These are phyloP conservation scores for Aurelia coerulea DNA, from an alignment of 30 jellyfish, hydroid and myxozoan genomes.

Conservation along the genomic window DNA sequence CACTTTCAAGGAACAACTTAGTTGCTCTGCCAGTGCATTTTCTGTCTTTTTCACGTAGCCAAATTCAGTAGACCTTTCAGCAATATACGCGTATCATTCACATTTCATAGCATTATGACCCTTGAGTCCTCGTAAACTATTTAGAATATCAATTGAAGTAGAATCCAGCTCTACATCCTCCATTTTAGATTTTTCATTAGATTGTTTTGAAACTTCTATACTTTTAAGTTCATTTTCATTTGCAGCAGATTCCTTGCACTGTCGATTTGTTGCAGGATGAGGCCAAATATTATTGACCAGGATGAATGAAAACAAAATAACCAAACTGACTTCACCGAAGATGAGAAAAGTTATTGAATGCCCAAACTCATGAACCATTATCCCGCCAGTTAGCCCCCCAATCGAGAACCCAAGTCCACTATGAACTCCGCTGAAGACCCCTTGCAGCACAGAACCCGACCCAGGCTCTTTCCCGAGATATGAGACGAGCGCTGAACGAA, in stretches of 20 bases:
- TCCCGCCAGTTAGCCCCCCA: constrained; percentile 97
- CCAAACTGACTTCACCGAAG: constrained; percentile 92
- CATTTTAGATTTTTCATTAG: neutral
- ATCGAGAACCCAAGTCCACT: constrained; percentile 96
- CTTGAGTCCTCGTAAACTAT: constrained; percentile 3
- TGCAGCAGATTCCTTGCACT: neutral
- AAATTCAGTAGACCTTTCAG: neutral
- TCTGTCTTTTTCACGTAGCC: neutral
- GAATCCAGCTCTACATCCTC: constrained; percentile 3
- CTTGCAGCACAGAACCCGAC: constrained; percentile 80
- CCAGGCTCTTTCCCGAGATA: constrained; percentile 90
- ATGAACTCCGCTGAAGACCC: constrained; percentile 90
- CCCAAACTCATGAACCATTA: constrained; percentile 95
- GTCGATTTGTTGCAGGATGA: neutral
- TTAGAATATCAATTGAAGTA: constrained; percentile 44
- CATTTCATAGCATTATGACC: neutral
- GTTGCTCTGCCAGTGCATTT: neutral
- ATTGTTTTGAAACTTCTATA: neutral
- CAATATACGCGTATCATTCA: neutral
- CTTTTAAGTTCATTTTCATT: neutral
- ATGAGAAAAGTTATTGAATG: constrained; percentile 87
- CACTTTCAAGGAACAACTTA: neutral
- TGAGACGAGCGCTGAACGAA: constrained; percentile 88
- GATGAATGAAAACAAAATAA: constrained; percentile 78
- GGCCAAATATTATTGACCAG: constrained; percentile 94